Conservation (phyloP, 2,797 vertebrate species). For the Anisognathus igniventris region DNA sequence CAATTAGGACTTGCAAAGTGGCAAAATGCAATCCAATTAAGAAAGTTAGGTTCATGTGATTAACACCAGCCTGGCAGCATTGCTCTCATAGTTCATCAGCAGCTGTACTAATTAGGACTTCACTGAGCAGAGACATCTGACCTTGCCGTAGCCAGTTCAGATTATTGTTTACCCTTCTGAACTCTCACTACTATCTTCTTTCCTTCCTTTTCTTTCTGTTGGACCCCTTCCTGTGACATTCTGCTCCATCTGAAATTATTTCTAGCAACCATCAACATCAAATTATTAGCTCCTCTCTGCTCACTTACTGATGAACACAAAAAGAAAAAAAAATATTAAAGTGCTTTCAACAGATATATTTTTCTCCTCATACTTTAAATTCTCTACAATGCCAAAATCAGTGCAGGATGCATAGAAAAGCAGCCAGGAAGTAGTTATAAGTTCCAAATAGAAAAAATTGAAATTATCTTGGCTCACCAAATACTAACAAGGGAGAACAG, state of each 20-base stretch:
- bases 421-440: neutral
- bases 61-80: conserved; percentile 1
- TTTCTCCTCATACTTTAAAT: neutral
- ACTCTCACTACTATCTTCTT: neutral
- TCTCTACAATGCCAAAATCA: neutral
- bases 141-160: conserved; percentile 12
- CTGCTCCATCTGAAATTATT: neutral
- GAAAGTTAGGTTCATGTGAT: conserved; percentile 28
- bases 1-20: conserved; percentile 11
- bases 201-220: neutral
- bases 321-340: neutral
- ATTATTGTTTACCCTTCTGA: neutral
- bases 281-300: neutral
- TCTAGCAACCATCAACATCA: neutral
- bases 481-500: neutral
- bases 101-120: conserved; percentile 29
- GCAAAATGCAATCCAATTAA: conserved; percentile 42
- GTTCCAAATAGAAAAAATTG: neutral
- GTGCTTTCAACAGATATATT: neutral
- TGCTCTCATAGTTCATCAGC: conserved; percentile 19
- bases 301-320: neutral
- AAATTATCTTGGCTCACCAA: neutral
- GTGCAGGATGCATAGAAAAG: neutral
- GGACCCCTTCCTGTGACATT: neutral
- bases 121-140: neutral